Evolutionary conservation across 2,888 invertebrate species (phyloP).

Genomic region (Gisinianus flammeolus): DNA sequence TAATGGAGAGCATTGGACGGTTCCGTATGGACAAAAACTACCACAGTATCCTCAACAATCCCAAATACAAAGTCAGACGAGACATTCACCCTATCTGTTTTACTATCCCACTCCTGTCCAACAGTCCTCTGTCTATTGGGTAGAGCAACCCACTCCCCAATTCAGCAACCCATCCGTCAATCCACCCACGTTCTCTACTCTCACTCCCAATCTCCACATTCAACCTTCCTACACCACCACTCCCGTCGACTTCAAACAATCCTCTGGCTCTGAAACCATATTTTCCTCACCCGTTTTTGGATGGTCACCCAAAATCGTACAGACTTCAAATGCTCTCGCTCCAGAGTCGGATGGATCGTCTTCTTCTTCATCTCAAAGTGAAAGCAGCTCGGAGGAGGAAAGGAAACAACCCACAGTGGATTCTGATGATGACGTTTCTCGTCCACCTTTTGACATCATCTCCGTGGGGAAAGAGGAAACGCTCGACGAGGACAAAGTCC

Average conservation of each 20-base stretch:
- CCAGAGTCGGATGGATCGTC: conserved; percentile 1
- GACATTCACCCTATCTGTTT: conserved; percentile 19
- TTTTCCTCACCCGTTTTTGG: conserved; percentile 46
- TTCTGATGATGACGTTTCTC: background rate
- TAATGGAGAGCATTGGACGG: background rate
- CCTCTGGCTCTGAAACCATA: conserved; percentile 1
- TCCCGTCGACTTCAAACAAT: background rate
- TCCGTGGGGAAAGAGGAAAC: conserved; percentile 46
- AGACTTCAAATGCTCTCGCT: conserved; percentile 34
- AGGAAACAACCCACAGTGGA: background rate
- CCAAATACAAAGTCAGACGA: background rate
- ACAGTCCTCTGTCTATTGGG: conserved; percentile 55
- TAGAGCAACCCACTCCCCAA: conserved; percentile 30
- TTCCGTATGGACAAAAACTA: background rate
- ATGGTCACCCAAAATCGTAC: conserved; percentile 43
- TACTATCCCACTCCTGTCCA: conserved; percentile 50
- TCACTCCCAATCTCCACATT: background rate
- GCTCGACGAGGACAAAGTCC: conserved; percentile 44
- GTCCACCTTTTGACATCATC: conserved; percentile 53
- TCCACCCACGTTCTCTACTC: conserved; percentile 4
- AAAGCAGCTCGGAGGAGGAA: background rate
- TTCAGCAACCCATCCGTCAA: conserved; percentile 9
- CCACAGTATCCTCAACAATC: background rate
- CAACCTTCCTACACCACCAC: background rate
- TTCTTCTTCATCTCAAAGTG: background rate